A percentile compares a stretch with the other conserved stretches of the same genome.
These are phyloP conservation scores for Desoria tigrina DNA, from an alignment of 2,888 invertebrate species.

Conservation along the genomic window DNA sequence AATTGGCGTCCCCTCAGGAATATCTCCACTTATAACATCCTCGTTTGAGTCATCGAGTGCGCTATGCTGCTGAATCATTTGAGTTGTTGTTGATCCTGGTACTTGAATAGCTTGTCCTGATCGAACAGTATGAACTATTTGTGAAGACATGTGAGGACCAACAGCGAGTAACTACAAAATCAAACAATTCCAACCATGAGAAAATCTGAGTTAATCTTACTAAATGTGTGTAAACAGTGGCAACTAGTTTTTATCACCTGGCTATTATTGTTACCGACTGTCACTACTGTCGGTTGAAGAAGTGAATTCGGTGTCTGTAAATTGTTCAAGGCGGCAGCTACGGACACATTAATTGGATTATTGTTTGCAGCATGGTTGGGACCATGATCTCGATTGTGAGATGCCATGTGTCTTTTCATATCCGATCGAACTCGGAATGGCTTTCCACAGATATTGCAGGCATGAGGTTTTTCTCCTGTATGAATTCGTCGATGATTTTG, in stretches of 20 bases:
- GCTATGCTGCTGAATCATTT: conserved; percentile 24
- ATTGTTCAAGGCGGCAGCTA: not conserved
- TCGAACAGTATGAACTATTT: conserved; percentile 34
- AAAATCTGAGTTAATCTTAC: not conserved
- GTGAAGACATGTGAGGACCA: conserved; percentile 28
- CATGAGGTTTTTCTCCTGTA: conserved; percentile 64
- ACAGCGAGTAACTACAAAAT: conserved; percentile 32
- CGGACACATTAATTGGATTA: not conserved
- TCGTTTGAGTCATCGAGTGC: conserved; percentile 30
- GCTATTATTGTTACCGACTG: not conserved
- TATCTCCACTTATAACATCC: conserved; percentile 36
- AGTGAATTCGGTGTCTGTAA: too few relatives aligned
- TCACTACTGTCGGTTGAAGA: not conserved
- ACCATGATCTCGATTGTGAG: conserved; percentile 61
- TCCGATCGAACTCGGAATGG: conserved; percentile 81
- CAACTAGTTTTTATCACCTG: not conserved
- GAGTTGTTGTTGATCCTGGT: conserved; percentile 22
- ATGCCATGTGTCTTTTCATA: conserved; percentile 75
- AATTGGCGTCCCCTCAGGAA: conserved; percentile 37
- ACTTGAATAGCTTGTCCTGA: conserved; percentile 14
- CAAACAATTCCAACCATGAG: not conserved
- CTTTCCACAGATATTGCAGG: conserved; percentile 68
- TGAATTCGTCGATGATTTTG: conserved; percentile 82
- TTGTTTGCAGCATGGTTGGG: not conserved
- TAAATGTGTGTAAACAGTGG: not conserved